Percentiles rank a stretch among this genome's conserved stretches.
These are phyloP conservation scores for Astropecten irregularis DNA, from an alignment of 53 echinoderm and acorn worm species.

Conservation along the genomic window DNA sequence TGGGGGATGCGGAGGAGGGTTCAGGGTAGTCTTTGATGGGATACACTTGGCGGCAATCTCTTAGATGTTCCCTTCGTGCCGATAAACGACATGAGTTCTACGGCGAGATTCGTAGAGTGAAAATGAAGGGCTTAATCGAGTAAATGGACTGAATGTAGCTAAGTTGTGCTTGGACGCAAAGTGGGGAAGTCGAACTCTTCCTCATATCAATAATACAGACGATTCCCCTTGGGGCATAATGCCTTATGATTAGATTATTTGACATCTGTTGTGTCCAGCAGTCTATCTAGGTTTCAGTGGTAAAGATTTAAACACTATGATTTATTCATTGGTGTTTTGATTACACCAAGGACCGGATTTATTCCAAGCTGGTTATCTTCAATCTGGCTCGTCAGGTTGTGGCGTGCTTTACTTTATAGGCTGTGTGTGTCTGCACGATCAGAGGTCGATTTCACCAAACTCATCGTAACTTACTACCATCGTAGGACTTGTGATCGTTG, in stretches of 20 bases:
- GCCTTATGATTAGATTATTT: conserved; percentile 10
- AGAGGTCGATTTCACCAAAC: no score
- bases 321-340: conserved; percentile 47
- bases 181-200: conserved; percentile 6
- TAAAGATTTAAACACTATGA: conserved; percentile 43
- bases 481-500: no score
- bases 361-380: conserved; percentile 41
- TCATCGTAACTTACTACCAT: no score
- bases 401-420: no score
- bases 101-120: no score
- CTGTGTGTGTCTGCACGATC: no score
- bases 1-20: background rate
- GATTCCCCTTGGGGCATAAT: background rate
- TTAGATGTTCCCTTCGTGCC: conserved; percentile 15
- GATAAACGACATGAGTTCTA: background rate
- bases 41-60: conserved; percentile 19
- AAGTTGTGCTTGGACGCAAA: background rate
- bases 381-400: background rate
- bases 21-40: background rate
- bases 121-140: conserved; percentile 2
- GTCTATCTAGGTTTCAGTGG: no score
- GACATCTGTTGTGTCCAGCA: conserved; percentile 36
- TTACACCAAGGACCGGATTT: conserved; percentile 10
- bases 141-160: background rate
- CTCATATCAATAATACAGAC: background rate